Evolutionary conservation across 2,797 vertebrate genomes (phyloP), one percentile per base, ranked within the genome.

Genomic region (Anguilla pacifica): DNA sequence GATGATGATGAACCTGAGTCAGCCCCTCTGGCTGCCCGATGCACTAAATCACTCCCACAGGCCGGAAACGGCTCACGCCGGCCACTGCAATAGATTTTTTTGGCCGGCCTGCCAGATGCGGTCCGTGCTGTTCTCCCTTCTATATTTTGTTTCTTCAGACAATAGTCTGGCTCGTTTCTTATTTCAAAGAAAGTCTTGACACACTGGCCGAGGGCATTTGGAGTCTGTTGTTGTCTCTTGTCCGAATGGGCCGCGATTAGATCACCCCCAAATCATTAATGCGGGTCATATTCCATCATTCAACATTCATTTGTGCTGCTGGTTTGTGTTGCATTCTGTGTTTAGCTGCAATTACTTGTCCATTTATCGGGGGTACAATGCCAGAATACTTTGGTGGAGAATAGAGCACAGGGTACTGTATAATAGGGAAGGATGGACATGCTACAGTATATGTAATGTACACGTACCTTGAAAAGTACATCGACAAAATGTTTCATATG

Each of bases 1-100:
- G 86, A 89, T 85, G 83, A 87, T 89, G 88, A 87, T 87, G 86
- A 88, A 85, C 87, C 83, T 87, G 72, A 43, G 39, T 51, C 74
- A 61, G 84, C 72, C 84, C 85, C 74, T 82, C 77, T 74, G 46
- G 74, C 43, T 72, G 86, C 83, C 86, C 72, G 74, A 64, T 77
- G 83, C 86, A 79, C 72, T 83, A 81, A 72, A 89, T 85, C 88
- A 72, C 49, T 85, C 55, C 64, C 72, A 28, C 49, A 57, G 61
- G 57, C 46, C 81, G 43, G 59, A 87, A 59, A 83, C 25, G 51
- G 39, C 79, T 70, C 86, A 83, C 61, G 49, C 46, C 31, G 49
- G 46, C 85, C 83, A 83, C 35, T 53, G 74, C 79, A 51, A 70
- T 61, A 64, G 86, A 83, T 87, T 87, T 81, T 87, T 13, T 83